A percentile compares a stretch with the other conserved stretches of the same genome.
Evolutionary conservation across 2,888 invertebrate species (phyloP).

Genomic region (Andrena dorsata): DNA sequence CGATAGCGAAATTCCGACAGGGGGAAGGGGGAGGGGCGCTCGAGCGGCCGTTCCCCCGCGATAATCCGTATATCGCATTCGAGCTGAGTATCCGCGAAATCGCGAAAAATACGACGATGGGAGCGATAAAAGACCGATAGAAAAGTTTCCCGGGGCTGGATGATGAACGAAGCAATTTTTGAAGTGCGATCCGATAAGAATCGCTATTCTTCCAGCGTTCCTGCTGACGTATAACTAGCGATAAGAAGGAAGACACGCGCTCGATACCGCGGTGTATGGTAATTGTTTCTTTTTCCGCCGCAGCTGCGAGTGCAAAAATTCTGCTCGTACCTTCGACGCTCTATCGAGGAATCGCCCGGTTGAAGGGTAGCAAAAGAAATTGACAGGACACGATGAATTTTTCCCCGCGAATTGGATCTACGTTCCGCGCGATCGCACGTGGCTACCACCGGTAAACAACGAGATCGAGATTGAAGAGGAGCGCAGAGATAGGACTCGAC

Average conservation of each 20-base stretch:
- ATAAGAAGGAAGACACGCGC: conserved; percentile 4
- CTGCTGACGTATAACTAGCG: conserved; percentile 24
- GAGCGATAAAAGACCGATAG: conserved; percentile 45
- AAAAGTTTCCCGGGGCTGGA: conserved; percentile 32
- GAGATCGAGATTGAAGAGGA: too few relatives aligned
- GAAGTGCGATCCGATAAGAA: conserved; percentile 44
- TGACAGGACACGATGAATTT: too few relatives aligned
- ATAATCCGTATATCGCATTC: conserved; percentile 35
- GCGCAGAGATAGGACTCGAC: too few relatives aligned
- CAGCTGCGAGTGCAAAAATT: too few relatives aligned
- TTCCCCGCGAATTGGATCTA: too few relatives aligned
- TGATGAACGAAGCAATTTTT: conserved; percentile 53
- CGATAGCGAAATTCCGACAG: conserved; percentile 38
- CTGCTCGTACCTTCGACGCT: too few relatives aligned
- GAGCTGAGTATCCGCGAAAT: conserved; percentile 12
- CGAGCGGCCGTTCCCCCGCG: not conserved
- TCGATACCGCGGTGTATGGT: conserved; percentile 3
- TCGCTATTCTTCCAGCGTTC: conserved; percentile 25
- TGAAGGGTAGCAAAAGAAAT: too few relatives aligned
- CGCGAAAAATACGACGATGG: conserved; percentile 37
- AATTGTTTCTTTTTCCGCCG: conserved; percentile 5
- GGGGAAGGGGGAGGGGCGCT: not conserved
- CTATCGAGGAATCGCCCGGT: too few relatives aligned
- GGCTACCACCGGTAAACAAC: too few relatives aligned
- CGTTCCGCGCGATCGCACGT: too few relatives aligned